Evolutionary conservation across 2,888 invertebrate genomes (phyloP).

Genomic region (Dorcus hopei): DNA sequence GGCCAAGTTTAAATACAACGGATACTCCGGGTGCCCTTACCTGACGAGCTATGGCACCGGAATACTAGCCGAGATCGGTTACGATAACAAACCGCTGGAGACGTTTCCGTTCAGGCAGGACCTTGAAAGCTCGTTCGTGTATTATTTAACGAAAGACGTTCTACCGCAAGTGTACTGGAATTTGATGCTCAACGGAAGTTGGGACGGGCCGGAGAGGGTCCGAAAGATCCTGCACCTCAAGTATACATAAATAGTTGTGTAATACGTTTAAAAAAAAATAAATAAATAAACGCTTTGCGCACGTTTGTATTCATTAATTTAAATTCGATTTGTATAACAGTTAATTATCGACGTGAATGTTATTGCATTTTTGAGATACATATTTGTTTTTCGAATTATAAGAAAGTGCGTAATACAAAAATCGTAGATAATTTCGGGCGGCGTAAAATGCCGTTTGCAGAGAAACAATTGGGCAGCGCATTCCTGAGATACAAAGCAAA

Average conservation of each 20-base stretch:
- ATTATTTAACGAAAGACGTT: constrained; percentile 7
- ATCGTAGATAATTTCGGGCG: no score
- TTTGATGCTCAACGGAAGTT: constrained; percentile 2
- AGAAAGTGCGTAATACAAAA: no score
- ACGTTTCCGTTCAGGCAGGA: constrained; percentile 11
- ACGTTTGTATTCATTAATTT: no score
- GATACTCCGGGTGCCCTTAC: constrained; percentile 11
- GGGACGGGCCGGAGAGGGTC: constrained; percentile 1
- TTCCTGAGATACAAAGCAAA: no score
- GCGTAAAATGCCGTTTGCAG: no score
- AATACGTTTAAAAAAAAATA: no score
- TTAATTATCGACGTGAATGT: no score
- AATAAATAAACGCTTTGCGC: no score
- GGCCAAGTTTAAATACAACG: constrained; percentile 1
- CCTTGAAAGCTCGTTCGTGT: constrained; percentile 3
- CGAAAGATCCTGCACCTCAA: background rate
- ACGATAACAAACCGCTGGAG: background rate
- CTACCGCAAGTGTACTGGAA: constrained; percentile 11
- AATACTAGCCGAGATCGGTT: constrained; percentile 11
- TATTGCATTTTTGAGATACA: no score
- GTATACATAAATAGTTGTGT: background rate
- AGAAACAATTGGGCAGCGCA: no score
- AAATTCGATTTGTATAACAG: no score
- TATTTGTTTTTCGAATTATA: no score
- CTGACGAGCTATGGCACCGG: constrained; percentile 9